These are phyloP conservation scores for Thecocarcelia acutangulata DNA, from an alignment of 2,888 invertebrate species.

Conservation along the genomic window DNA sequence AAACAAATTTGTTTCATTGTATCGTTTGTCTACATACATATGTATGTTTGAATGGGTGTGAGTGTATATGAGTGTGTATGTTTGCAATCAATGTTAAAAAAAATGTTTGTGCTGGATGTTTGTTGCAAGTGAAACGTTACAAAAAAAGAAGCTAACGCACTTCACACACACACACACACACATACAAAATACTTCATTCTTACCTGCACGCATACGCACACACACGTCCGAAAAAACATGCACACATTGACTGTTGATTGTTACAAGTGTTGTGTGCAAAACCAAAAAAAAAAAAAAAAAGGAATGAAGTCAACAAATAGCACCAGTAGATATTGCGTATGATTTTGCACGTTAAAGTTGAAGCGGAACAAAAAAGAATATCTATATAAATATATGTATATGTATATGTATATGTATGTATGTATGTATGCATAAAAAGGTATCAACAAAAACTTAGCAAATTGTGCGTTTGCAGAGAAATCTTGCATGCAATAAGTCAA, in stretches of 20 bases:
- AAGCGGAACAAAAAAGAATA: slow-evolving; percentile 36
- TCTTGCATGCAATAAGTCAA: not conserved
- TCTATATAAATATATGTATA: no score
- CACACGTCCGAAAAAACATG: not conserved
- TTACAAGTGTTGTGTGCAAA: slow-evolving; percentile 54
- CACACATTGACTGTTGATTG: slow-evolving; percentile 49
- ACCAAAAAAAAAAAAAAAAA: slow-evolving; percentile 20
- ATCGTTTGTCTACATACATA: slow-evolving; percentile 39
- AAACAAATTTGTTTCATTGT: slow-evolving; percentile 54
- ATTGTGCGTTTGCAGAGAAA: slow-evolving; percentile 48
- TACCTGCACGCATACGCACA: slow-evolving; percentile 5
- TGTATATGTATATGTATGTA: no score
- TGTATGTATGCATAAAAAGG: no score
- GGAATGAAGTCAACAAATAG: slow-evolving; percentile 13
- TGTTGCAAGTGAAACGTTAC: slow-evolving; percentile 51
- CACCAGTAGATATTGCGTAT: slow-evolving; percentile 36
- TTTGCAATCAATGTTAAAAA: not conserved
- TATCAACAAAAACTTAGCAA: slow-evolving; percentile 37
- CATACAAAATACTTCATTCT: slow-evolving; percentile 6
- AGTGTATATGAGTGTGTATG: no score
- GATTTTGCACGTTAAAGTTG: slow-evolving; percentile 21
- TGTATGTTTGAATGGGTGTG: slow-evolving; percentile 6
- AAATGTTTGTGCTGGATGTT: slow-evolving; percentile 35
- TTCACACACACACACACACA: slow-evolving; percentile 7
- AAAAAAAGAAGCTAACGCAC: slow-evolving; percentile 21